Evolutionary conservation across 2,888 invertebrate species (phyloP), one percentile per base, ranked within the genome.

Genomic region (Eupithecia dodoneata): DNA sequence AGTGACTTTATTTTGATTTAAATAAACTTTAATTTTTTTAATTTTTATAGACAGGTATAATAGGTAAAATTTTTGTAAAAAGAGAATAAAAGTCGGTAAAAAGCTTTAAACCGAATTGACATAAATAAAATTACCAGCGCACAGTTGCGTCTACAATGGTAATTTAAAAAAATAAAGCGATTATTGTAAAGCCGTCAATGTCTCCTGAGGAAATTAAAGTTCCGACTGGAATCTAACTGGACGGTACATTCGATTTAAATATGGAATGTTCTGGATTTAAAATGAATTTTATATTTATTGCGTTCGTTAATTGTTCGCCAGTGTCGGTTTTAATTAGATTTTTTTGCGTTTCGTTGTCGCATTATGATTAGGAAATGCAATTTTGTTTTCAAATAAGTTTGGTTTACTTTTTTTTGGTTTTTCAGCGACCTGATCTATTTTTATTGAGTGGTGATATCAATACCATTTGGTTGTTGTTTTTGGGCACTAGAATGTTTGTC

Each of bases 191-290:
- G 45, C 41, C 73, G 75, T 77, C 76, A 74, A 72, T 77, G 82
- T 78, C 83, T 80, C 79, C 76, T 77, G 80, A 88, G 90, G 90
- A 90, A 90, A 90, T 90, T 87, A 88, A 90, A 88, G 88, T 89
- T 90, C 90, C 89, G 90, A 83, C 84, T 83, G 76, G 83, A 73
- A 76, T 83, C 77, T 82, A 79, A 79, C 78, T 72, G 73, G 76
- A 80, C 81, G 79, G 77, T 81, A 75, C 75, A 75, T 78, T 69
- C 81, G 83, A 84, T 85, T 81, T 81, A 82, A 86, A 81, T 85
- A 78, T 83, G 79, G 74, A 76, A 76, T 70, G 72, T 72, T 79
- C 72, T 78, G 66, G 76, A 74, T 78, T 76, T 52, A 65, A 30
- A 78, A 78, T 76, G 41, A 41, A 18, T 52, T 74, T 76, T 74